Base-by-base conservation (phyloP, 2,888 invertebrate genomes). In the Camponotus fellah region DNA sequence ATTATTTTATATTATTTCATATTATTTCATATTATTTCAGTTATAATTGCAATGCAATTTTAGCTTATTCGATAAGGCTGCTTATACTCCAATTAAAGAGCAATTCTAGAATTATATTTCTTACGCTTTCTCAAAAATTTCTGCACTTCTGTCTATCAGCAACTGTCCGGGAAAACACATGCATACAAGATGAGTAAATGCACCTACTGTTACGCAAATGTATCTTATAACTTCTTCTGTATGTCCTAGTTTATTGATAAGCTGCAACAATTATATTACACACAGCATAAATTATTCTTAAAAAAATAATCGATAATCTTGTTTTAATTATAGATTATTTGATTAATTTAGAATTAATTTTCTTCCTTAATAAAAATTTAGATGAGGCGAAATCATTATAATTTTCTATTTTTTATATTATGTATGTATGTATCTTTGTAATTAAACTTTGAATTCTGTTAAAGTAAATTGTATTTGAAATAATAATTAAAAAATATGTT, bases 151-250 rank as follows among this genome's bases (percentile, higher is more conserved):
- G 6, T 76, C 37, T 26, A 76, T 76, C 2, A 76, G 2, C 2
- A 76, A 76, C 26, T 76, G 76, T 53, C 76, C 76, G 0, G 66
- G 76, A 65, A 53, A 53, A 40, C 76, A 76, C 66, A 76, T 66
- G 3, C 37, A 65, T 40, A 66, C 0, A 1, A 76, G 53, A 65
- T 76, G 76, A 53, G 1, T 3, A 37, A 66, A 21, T 3, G 2
- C 26, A 66, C 0, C 40, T 0, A 17, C 2, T n/a, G 4, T 3
- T 26, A 76, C 0, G 8, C 53, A 76, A 53, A 12, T 3, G 0
- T 40, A 66, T 76, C 66, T 76, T 66, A 76, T 53, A 53, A 65
- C 12, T 14, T 76, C 66, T 17, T 12, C 26, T 8, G 8, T 37
- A 10, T 76, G 2, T 0, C 14, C 37, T 6, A 65, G 0, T 17